phyloP scores from a whole-genome alignment of 2,113 vertebrate genomes.

The Oryctolagus cuniculus region mOryCun1.1 NC_091436.1:67776001-67776500 shows the following conservation, averaged over 20 bases:
- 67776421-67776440: no score
- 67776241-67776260: no score
- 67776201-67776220: rapidly evolving
- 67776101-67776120: not conserved
- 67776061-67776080: not conserved
- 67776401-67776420: no score
- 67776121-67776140: not conserved
- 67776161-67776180: not conserved
- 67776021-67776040: not conserved
- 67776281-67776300: no score
- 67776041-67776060: not conserved
- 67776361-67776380: no score
- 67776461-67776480: no score
- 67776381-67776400: no score
- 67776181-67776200: not conserved
- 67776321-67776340: no score
- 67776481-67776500: no score
- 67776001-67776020: not conserved
- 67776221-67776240: not conserved
- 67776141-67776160: not conserved
- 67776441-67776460: no score
- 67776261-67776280: no score
- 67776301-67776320: not conserved
- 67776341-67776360: no score
- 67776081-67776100: not conserved